Evolutionary conservation across 2,888 invertebrate genomes (phyloP).

Genomic region (Metalampra italica): DNA sequence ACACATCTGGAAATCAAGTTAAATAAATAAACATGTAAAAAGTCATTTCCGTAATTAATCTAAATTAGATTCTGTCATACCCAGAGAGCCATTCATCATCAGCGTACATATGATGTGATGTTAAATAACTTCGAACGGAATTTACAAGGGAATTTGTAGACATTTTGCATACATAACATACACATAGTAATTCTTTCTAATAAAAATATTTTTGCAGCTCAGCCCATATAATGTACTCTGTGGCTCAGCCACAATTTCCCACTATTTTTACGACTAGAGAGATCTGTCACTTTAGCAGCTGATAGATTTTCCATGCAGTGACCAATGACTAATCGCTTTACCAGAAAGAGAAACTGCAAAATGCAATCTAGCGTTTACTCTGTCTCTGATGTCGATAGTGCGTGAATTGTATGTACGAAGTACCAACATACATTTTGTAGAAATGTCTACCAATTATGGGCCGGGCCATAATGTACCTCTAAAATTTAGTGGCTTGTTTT

Average conservation of each 20-base stretch:
- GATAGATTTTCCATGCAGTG: no score
- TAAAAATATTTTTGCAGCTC: no score
- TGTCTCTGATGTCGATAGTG: no score
- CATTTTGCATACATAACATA: conserved; percentile 19
- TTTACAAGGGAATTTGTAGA: conserved; percentile 23
- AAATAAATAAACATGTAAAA: not conserved
- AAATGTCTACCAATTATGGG: no score
- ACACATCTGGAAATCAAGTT: conserved; percentile 59
- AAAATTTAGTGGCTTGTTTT: no score
- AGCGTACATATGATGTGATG: conserved; percentile 50
- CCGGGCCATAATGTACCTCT: no score
- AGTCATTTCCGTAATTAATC: not conserved
- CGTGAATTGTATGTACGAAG: no score
- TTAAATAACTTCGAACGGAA: conserved; percentile 47
- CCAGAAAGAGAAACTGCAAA: no score
- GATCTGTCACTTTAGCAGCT: no score
- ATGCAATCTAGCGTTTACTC: no score
- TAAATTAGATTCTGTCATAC: conserved; percentile 27
- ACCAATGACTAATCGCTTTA: no score
- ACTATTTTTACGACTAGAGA: conserved; percentile 5
- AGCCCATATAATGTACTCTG: not conserved
- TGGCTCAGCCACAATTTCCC: not conserved
- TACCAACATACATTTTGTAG: no score
- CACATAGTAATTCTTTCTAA: not conserved
- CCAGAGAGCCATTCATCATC: conserved; percentile 64